These are phyloP conservation scores for Ranitomeya imitator DNA, from an alignment of 2,113 vertebrate genomes.

Conservation along the genomic window DNA sequence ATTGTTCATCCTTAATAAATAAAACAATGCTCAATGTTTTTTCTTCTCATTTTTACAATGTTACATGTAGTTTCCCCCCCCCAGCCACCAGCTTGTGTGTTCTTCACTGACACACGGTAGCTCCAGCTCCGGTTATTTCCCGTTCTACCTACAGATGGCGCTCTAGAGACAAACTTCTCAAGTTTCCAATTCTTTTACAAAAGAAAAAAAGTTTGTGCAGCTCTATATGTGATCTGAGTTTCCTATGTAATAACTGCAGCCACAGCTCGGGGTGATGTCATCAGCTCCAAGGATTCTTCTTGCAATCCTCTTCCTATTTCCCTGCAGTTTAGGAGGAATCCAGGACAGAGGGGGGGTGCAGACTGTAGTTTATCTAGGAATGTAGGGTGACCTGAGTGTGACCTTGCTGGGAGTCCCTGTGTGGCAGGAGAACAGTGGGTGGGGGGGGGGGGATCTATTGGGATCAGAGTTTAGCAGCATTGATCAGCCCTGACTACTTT, in stretches of 20 bases:
- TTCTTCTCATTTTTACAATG: too few species aligned
- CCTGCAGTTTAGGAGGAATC: conserved; percentile 4
- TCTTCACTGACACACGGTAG: background rate
- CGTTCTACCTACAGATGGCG: conserved; percentile 26
- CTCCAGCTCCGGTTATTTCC: background rate
- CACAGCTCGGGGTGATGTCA: conserved; percentile 21
- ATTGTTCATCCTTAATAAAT: too few species aligned
- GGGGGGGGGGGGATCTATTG: conserved; percentile 9
- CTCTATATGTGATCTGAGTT: conserved; percentile 2
- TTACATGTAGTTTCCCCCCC: too few species aligned
- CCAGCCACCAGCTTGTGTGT: background rate
- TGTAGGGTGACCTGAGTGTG: conserved; percentile 51
- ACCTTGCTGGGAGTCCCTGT: conserved; percentile 45
- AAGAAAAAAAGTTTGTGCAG: conserved; percentile 4
- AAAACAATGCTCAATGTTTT: too few species aligned
- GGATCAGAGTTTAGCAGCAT: conserved; percentile 1
- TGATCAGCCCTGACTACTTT: conserved; percentile 22
- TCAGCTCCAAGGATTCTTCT: background rate
- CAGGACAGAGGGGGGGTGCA: conserved; percentile 19
- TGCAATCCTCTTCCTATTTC: background rate
- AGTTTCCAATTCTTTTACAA: conserved; percentile 29
- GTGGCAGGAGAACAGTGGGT: background rate
- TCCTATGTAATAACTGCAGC: background rate
- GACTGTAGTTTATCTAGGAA: conserved; percentile 51
- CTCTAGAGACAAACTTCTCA: conserved; percentile 36